These are phyloP conservation scores for Eumacrocentrus americanus DNA, from an alignment of 2,888 invertebrate species.

Conservation along the genomic window DNA sequence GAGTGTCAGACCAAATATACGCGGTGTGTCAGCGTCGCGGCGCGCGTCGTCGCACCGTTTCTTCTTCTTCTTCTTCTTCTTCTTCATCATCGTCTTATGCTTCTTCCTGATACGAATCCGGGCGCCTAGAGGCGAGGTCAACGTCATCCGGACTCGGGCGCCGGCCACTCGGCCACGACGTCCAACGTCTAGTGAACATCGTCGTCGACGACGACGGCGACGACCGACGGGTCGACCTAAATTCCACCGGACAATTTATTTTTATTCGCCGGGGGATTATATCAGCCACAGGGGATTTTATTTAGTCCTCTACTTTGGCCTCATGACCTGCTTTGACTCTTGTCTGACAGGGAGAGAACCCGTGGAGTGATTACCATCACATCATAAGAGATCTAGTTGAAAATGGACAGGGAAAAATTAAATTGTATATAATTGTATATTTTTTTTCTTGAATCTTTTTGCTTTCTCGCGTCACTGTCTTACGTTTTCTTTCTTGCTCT, in stretches of 20 bases:
- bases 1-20: conserved; percentile 57
- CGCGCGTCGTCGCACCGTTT: conserved; percentile 52
- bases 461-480: not conserved
- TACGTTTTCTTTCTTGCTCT: not conserved
- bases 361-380: too few species aligned
- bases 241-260: conserved; percentile 19
- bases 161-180: conserved; percentile 30
- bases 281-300: conserved; percentile 6
- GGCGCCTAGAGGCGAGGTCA: conserved; percentile 55
- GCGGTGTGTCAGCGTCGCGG: conserved; percentile 61
- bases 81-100: conserved; percentile 17
- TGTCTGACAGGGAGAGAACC: not conserved
- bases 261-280: conserved; percentile 21
- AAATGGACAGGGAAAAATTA: too few species aligned
- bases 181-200: conserved; percentile 25
- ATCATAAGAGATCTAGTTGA: too few species aligned
- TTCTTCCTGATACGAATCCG: conserved; percentile 22
- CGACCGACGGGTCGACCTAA: conserved; percentile 16
- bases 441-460: not conserved
- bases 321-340: conserved; percentile 4
- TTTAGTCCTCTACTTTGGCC: conserved; percentile 13
- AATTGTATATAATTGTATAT: not conserved
- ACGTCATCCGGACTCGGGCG: conserved; percentile 52
- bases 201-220: not conserved
- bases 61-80: conserved; percentile 45